Percentiles rank a stretch among this genome's conserved stretches.
These are phyloP conservation scores for Lordiphosa mommai DNA, from an alignment of 1,140 invertebrate genomes.

Conservation along the genomic window DNA sequence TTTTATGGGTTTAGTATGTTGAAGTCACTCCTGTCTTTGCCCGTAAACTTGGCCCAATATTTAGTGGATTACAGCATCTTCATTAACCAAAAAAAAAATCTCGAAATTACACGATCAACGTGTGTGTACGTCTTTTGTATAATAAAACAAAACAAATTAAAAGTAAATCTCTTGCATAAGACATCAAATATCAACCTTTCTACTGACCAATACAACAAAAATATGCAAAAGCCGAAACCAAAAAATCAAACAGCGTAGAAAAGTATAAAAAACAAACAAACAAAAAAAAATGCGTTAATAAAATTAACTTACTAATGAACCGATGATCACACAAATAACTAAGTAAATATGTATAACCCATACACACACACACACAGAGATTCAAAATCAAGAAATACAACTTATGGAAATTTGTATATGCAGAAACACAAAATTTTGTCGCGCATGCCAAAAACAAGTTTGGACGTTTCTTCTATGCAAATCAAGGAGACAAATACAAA, in stretches of 20 bases:
- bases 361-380: neutral
- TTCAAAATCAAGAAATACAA: constrained; percentile 62
- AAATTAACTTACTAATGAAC: constrained; percentile 72
- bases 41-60: too few species aligned
- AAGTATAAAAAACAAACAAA: too few species aligned
- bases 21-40: too few species aligned
- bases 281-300: constrained; percentile 56
- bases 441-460: constrained; percentile 61
- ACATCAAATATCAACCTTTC: constrained; percentile 37
- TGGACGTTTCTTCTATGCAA: constrained; percentile 56
- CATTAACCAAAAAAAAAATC: too few species aligned
- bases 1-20: too few species aligned
- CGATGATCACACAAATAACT: constrained; percentile 44
- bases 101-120: too few species aligned
- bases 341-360: neutral
- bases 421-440: constrained; percentile 37
- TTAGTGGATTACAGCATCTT: too few species aligned
- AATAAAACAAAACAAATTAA: constrained; percentile 45
- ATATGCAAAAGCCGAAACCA: constrained; percentile 21
- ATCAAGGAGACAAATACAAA: constrained; percentile 26
- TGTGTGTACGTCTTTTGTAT: too few species aligned
- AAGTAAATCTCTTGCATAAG: constrained; percentile 50
- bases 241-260: neutral
- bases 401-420: constrained; percentile 61
- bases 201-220: too few species aligned